Percentiles rank a stretch among this genome's conserved stretches.
These are phyloP conservation scores for Channa striata DNA, from an alignment of 2,797 vertebrate genomes.

Conservation along the genomic window DNA sequence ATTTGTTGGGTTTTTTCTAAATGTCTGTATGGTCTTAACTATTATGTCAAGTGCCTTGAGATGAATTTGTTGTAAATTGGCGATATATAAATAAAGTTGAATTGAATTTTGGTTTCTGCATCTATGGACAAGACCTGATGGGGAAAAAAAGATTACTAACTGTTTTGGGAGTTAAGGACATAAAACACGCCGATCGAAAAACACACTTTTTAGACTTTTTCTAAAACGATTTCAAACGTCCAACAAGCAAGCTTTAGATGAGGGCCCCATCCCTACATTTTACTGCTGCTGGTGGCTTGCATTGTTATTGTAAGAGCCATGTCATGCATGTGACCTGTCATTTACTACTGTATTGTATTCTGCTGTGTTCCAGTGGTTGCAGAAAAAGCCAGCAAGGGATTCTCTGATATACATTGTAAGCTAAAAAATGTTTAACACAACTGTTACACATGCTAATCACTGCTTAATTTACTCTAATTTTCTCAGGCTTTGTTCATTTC, in stretches of 20 bases:
- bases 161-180: background rate
- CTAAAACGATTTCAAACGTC: background rate
- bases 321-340: slow-evolving; percentile 58
- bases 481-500: background rate
- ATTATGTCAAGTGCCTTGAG: too few relatives aligned
- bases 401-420: background rate
- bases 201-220: background rate
- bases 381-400: slow-evolving; percentile 18
- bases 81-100: too few relatives aligned
- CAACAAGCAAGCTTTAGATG: background rate
- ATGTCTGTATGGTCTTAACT: too few relatives aligned
- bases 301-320: slow-evolving; percentile 45
- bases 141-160: background rate
- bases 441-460: background rate
- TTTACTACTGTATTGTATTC: slow-evolving; percentile 11
- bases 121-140: background rate
- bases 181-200: background rate
- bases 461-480: background rate
- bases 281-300: slow-evolving; percentile 22
- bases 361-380: slow-evolving; percentile 4
- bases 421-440: background rate
- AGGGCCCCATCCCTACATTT: background rate
- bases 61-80: too few relatives aligned
- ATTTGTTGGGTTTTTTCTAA: too few relatives aligned
- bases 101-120: background rate